Evolutionary conservation across 1,140 invertebrate species (phyloP).

Genomic region (Drosophila dunni): DNA sequence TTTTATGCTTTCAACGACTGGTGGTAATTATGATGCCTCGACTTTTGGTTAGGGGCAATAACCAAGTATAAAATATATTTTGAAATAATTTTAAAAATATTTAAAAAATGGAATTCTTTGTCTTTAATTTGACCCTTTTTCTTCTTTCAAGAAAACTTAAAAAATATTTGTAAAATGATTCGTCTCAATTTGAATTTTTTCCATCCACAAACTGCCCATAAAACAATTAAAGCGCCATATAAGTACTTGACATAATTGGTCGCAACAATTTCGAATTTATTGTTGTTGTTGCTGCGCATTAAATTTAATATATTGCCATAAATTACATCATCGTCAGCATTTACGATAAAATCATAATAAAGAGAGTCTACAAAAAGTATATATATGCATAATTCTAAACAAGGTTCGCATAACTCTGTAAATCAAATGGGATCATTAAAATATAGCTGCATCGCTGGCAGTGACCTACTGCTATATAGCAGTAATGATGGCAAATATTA

Average conservation of each 20-base stretch:
- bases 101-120: too few relatives aligned
- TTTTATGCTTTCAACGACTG: slow-evolving; percentile 27
- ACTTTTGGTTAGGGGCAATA: slow-evolving; percentile 5
- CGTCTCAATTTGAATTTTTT: slow-evolving; percentile 52
- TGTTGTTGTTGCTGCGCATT: slow-evolving; percentile 41
- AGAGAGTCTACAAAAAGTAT: neutral
- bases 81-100: slow-evolving; percentile 1
- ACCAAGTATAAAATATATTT: neutral
- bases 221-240: slow-evolving; percentile 74
- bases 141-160: neutral
- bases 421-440: slow-evolving; percentile 34
- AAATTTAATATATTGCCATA: slow-evolving; percentile 75
- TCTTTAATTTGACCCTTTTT: too few relatives aligned
- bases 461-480: slow-evolving; percentile 33
- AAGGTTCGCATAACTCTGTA: slow-evolving; percentile 5
- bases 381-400: neutral
- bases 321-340: slow-evolving; percentile 73
- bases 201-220: slow-evolving; percentile 41
- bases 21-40: slow-evolving; percentile 47
- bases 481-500: slow-evolving; percentile 32
- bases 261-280: slow-evolving; percentile 50
- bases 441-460: slow-evolving; percentile 39
- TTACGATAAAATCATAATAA: slow-evolving; percentile 39
- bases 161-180: slow-evolving; percentile 17
- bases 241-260: slow-evolving; percentile 76